Conservation (phyloP, 2,797 vertebrate species). For the Pelodytes ibericus region DNA sequence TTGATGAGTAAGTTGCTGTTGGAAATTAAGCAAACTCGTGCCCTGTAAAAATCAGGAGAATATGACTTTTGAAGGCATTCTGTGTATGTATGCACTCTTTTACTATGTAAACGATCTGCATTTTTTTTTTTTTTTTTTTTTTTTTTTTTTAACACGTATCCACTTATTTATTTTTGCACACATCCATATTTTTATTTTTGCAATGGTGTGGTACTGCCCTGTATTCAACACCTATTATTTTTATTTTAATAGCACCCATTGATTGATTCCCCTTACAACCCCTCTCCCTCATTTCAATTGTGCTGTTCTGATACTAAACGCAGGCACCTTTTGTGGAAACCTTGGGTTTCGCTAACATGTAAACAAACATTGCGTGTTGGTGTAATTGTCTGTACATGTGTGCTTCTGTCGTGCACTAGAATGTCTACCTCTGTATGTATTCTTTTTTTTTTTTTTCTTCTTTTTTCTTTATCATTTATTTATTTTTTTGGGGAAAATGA, state of each 20-base stretch:
- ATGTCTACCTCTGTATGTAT: slow-evolving; percentile 45
- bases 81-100: too few relatives aligned
- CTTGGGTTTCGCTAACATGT: background rate
- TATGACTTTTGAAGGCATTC: too few relatives aligned
- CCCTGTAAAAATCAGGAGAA: too few relatives aligned
- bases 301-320: background rate
- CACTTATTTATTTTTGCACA: background rate
- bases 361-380: background rate
- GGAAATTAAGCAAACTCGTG: too few relatives aligned
- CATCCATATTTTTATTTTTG: too few relatives aligned
- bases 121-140: slow-evolving; percentile 31
- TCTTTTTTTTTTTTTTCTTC: slow-evolving; percentile 60
- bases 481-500: slow-evolving; percentile 64
- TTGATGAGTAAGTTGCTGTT: too few relatives aligned
- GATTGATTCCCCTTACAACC: too few relatives aligned
- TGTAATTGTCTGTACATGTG: slow-evolving; percentile 61
- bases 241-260: too few relatives aligned
- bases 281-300: background rate
- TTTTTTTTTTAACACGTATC: slow-evolving; percentile 55
- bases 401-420: slow-evolving; percentile 61
- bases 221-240: too few relatives aligned
- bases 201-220: too few relatives aligned
- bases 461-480: slow-evolving; percentile 29
- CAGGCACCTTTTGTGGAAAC: slow-evolving; percentile 1
- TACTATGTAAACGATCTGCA: slow-evolving; percentile 51